Base-by-base conservation (phyloP, 2,797 vertebrate species). In the Odontamblyopus rebecca region DNA sequence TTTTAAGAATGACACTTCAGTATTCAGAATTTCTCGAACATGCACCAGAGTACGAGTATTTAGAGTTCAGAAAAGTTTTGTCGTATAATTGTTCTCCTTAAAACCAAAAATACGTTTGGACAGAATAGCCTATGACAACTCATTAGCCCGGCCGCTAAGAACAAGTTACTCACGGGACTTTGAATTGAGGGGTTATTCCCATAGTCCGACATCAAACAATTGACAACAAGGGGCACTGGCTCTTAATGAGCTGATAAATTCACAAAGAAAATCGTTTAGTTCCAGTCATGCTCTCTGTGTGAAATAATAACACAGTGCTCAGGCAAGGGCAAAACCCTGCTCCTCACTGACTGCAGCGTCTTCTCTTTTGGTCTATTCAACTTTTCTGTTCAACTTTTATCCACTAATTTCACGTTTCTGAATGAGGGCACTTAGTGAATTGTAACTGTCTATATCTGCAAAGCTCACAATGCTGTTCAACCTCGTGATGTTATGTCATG, bases 171-270 rank as follows among this genome's bases (percentile, higher is more conserved):
- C 44, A 63, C 61, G 44, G 19, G n/a, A 23, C 4, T 41, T 44
- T 63, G 8, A 63, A 63, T 26, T n/a, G 38, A 3, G 4, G 38
- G 61, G 61, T 63, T 63, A 63, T 63, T 41, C 35, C 38, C 61
- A 63, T 63, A 41, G 61, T 44, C 61, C 12, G 19, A 63, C 35
- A 63, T 63, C 38, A 63, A 57, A 44, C n/a, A n/a, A 16, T 38
- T 63, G 61, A 63, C 61, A 32, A 44, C 61, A 23, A 29, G 56
- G 44, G 54, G 61, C 59, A 23, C 30, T 62, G 38, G 65, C n/a
- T 41, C 4, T 41, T 63, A 63, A 63, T 63, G 61, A 63, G 61
- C 61, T 63, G 61, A 63, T 63, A 63, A 41, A 44, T 63, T 44
- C n/a, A 41, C 19, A 63, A 44, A 13, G 61, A 63, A 63, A 44